These are phyloP conservation scores for Neoitamus cyanurus DNA, from an alignment of 2,888 invertebrate genomes.

Conservation along the genomic window DNA sequence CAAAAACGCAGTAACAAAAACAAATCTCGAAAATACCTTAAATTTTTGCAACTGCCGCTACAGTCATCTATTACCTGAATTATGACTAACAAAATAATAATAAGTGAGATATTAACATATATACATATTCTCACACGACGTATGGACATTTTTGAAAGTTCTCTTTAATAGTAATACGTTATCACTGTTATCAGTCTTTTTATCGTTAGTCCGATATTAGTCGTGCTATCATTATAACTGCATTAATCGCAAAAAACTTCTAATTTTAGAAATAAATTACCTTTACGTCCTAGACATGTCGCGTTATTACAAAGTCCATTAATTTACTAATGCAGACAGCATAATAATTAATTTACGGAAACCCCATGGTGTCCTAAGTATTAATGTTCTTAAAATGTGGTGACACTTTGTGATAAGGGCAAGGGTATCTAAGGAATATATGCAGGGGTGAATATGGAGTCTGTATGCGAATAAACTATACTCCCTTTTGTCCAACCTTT, in stretches of 20 bases:
- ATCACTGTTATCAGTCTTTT: no score
- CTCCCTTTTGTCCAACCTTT: neutral
- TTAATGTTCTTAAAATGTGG: neutral
- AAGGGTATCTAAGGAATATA: neutral
- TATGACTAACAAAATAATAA: no score
- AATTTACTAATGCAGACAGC: neutral
- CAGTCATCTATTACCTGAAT: no score
- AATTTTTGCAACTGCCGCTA: no score
- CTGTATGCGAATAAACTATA: neutral
- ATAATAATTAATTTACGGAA: neutral
- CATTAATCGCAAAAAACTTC: neutral
- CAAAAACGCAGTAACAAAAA: no score
- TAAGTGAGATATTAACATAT: no score
- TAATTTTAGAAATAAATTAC: neutral
- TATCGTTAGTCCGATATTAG: no score
- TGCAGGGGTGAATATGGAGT: neutral
- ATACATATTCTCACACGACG: no score
- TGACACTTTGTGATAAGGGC: neutral
- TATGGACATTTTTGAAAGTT: no score
- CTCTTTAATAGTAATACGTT: no score
- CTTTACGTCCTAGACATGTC: neutral
- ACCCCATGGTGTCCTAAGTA: neutral
- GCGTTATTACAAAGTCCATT: neutral
- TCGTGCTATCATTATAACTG: no score
- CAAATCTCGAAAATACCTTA: no score